Percentiles rank a stretch among this genome's conserved stretches.
Evolutionary conservation across 2,113 vertebrate species (phyloP).

Genomic region (Erythrocebus patas): DNA sequence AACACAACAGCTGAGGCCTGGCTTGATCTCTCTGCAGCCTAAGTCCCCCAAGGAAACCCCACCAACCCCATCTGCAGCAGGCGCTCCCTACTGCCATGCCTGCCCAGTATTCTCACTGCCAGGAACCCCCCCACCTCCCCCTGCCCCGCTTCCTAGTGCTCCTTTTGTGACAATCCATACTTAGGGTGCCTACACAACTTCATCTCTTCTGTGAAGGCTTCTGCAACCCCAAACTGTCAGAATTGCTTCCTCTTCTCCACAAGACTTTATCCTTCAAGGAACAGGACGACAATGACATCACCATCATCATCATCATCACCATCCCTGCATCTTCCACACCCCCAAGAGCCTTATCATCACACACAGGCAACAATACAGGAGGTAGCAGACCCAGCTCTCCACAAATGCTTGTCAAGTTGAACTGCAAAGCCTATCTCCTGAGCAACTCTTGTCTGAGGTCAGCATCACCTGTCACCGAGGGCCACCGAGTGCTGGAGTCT

Average conservation of each 20-base stretch:
- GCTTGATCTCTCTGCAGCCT: neutral
- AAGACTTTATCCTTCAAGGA: neutral
- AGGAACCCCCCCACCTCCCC: neutral
- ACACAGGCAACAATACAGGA: neutral
- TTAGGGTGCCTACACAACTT: rapidly evolving
- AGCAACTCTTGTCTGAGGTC: neutral
- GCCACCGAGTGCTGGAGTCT: neutral
- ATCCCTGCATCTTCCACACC: neutral
- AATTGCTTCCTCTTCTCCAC: neutral
- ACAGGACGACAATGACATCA: rapidly evolving
- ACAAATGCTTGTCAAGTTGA: neutral
- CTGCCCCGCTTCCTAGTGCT: neutral
- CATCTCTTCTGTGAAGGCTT: neutral
- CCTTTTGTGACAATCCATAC: neutral
- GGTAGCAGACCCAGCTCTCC: neutral
- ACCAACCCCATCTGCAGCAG: rapidly evolving
- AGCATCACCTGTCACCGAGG: neutral
- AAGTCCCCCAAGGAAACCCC: neutral
- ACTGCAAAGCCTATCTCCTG: neutral
- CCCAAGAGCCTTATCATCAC: neutral
- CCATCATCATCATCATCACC: too few relatives aligned
- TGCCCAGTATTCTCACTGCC: rapidly evolving
- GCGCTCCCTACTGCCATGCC: rapidly evolving
- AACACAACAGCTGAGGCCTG: neutral
- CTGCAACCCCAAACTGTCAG: neutral